phyloP scores from a whole-genome alignment of 2,113 vertebrate species.

The Dicrurus megarhynchus region DNA sequence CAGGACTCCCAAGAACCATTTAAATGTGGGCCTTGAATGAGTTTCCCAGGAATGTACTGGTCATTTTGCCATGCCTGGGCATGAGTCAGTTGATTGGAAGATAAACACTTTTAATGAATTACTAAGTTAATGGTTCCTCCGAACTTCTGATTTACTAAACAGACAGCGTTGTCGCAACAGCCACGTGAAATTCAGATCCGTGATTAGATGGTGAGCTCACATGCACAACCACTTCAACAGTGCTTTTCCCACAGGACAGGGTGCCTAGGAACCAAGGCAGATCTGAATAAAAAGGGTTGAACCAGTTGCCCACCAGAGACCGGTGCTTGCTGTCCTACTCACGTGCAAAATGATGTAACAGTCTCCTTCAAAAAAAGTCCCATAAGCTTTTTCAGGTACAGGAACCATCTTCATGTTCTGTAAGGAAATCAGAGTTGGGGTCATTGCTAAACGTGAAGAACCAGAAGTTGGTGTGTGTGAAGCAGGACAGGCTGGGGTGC shows the following conservation, averaged over 20 bases:
- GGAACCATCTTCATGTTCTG: conserved; percentile 88
- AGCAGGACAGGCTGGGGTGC: not conserved
- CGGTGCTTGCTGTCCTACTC: conserved; percentile 48
- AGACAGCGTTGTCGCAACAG: not conserved
- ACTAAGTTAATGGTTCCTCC: not conserved
- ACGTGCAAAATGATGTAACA: conserved; percentile 85
- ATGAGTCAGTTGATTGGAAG: not conserved
- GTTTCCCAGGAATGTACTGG: not conserved
- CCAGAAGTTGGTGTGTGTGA: not conserved
- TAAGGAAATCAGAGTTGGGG: not conserved
- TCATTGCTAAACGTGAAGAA: not conserved
- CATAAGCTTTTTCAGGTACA: conserved; percentile 78
- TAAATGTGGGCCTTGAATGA: not conserved
- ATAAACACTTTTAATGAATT: not conserved
- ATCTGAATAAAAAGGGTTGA: not conserved
- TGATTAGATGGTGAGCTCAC: not conserved
- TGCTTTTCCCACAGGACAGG: not conserved
- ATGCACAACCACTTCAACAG: not conserved
- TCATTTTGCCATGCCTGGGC: not conserved
- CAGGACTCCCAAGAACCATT: not conserved
- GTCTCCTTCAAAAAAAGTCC: conserved; percentile 90
- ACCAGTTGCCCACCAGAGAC: not conserved
- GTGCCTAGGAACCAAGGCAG: not conserved
- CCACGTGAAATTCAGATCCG: not conserved
- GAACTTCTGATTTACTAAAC: not conserved